Conservation (phyloP, 2,113 vertebrate species). For the Prolemur simus region DNA sequence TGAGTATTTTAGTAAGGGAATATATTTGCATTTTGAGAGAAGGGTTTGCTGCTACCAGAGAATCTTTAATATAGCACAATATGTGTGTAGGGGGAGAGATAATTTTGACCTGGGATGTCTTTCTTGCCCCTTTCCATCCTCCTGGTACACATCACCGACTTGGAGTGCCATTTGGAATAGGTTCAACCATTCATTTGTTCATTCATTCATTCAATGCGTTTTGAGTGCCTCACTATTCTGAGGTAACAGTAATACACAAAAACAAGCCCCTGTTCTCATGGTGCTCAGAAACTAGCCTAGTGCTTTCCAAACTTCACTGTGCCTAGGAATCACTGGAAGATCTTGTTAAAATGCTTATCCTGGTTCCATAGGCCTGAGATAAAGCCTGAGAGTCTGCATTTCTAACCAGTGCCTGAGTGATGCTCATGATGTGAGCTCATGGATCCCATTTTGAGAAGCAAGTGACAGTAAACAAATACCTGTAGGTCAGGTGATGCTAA, state of each 20-base stretch:
- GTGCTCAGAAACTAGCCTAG: background rate
- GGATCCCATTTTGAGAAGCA: background rate
- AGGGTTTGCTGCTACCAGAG: no score
- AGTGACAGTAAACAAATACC: background rate
- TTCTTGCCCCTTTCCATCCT: background rate
- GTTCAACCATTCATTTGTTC: background rate
- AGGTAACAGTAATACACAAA: background rate
- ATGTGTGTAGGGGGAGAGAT: background rate
- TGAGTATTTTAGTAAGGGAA: background rate
- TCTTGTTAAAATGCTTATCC: background rate
- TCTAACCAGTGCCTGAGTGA: background rate
- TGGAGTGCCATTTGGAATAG: background rate
- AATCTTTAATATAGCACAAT: background rate
- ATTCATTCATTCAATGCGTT: background rate
- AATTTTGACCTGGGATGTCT: background rate
- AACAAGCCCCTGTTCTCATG: background rate
- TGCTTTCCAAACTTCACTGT: background rate
- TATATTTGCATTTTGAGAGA: conserved; percentile 27
- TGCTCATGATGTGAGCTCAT: background rate
- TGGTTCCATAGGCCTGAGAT: background rate
- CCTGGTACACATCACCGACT: background rate
- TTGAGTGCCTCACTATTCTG: background rate
- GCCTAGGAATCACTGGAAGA: background rate
- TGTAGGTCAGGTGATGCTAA: background rate
- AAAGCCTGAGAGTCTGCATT: background rate